phyloP scores from a whole-genome alignment of 2,113 vertebrate species.

The Telmatochromis sp. region DNA sequence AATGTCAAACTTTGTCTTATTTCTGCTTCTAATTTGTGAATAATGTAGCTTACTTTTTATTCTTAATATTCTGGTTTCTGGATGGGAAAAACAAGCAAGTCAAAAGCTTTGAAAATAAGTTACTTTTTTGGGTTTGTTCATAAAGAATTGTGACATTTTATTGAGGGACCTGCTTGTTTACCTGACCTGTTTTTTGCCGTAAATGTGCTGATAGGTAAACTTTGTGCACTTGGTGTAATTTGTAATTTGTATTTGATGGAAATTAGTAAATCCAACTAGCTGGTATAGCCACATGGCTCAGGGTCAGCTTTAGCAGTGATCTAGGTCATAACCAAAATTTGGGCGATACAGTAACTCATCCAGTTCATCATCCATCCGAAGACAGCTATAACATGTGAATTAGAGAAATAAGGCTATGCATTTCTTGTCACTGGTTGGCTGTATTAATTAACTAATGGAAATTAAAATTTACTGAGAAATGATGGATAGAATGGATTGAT shows the following conservation, averaged over 20 bases:
- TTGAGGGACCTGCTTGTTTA: neutral
- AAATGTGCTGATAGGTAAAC: neutral
- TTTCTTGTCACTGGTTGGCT: neutral
- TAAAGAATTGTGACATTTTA: neutral
- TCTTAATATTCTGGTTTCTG: neutral
- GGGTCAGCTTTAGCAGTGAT: neutral
- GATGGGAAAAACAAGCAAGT: neutral
- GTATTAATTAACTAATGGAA: neutral
- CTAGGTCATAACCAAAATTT: neutral
- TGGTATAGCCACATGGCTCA: neutral
- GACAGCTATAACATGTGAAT: neutral
- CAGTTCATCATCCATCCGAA: neutral
- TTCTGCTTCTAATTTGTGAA: neutral
- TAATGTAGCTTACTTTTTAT: neutral
- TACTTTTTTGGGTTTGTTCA: neutral
- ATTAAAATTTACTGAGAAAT: neutral
- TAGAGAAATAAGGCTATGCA: neutral
- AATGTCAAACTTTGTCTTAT: neutral
- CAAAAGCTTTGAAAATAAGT: neutral
- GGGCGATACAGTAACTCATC: neutral
- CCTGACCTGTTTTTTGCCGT: neutral
- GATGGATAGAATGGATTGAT: neutral
- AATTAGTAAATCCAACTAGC: neutral
- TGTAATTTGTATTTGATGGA: neutral
- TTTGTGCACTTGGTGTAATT: neutral